phyloP scores from a whole-genome alignment of 1,140 invertebrate genomes.

The Phthorimaea operculella region DNA sequence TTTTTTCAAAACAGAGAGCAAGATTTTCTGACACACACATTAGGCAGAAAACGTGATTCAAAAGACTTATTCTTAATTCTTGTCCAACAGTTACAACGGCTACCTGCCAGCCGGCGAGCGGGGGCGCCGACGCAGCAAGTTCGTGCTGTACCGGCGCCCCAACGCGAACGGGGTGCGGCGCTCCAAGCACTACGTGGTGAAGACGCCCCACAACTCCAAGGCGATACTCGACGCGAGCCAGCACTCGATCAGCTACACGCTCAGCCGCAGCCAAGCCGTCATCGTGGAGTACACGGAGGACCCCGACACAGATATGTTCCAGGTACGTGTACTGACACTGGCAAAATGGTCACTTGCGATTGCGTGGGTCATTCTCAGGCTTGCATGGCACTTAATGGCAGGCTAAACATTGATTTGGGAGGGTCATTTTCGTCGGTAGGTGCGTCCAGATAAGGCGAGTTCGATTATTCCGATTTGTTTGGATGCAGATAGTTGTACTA shows the following conservation, averaged over 20 bases:
- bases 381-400: no score
- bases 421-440: no score
- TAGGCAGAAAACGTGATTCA: neutral
- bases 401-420: no score
- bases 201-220: constrained; percentile 88
- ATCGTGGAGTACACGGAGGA: constrained; percentile 97
- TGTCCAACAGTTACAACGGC: constrained; percentile 87
- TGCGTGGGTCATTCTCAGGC: no score
- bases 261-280: constrained; percentile 95
- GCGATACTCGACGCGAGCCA: constrained; percentile 90
- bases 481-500: no score
- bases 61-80: neutral
- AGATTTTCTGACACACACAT: no score
- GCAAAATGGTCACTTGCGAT: no score
- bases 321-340: constrained; percentile 71
- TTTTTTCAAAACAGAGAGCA: no score
- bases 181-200: constrained; percentile 95
- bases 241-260: constrained; percentile 97
- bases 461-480: no score
- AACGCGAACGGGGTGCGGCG: constrained; percentile 93
- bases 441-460: no score
- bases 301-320: constrained; percentile 98
- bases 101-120: constrained; percentile 92
- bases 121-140: constrained; percentile 92
- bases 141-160: constrained; percentile 86